Evolutionary conservation across 2,113 vertebrate genomes (phyloP).

Genomic region (Anguilla rostrata): DNA sequence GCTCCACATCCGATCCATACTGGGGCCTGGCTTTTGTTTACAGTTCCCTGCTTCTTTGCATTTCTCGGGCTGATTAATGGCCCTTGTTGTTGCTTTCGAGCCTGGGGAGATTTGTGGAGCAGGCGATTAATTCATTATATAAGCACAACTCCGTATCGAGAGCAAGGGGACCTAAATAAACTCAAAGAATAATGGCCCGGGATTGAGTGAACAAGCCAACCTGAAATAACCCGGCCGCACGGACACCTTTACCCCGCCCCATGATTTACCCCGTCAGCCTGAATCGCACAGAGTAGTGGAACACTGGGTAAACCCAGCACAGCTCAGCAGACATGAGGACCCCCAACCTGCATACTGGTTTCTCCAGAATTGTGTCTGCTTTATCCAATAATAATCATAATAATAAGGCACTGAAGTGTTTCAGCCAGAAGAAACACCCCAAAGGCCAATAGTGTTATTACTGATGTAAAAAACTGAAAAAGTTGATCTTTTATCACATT

Average conservation of each 20-base stretch:
- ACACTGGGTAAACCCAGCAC: neutral
- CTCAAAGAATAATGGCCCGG: conserved; percentile 11
- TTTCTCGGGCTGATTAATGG: conserved; percentile 18
- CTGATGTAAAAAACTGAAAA: too few species aligned
- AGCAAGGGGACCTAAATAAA: conserved; percentile 25
- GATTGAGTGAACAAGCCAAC: neutral
- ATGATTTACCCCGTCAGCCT: neutral
- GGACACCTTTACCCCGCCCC: neutral
- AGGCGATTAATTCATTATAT: conserved; percentile 17
- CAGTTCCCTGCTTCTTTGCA: neutral
- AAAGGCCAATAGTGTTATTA: too few species aligned
- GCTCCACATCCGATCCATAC: neutral
- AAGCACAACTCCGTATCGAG: conserved; percentile 2
- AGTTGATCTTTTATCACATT: too few species aligned
- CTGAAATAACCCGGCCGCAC: neutral
- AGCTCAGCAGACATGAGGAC: neutral
- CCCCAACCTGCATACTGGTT: neutral
- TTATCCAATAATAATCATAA: neutral
- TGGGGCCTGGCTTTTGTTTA: neutral
- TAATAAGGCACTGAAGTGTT: too few species aligned
- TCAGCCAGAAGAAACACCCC: too few species aligned
- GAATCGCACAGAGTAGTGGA: neutral
- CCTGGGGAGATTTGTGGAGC: conserved; percentile 11
- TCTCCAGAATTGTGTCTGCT: neutral
- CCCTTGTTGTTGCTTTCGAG: conserved; percentile 14